Conservation (phyloP, 2,797 vertebrate species). For the Cyclopterus lumpus region DNA sequence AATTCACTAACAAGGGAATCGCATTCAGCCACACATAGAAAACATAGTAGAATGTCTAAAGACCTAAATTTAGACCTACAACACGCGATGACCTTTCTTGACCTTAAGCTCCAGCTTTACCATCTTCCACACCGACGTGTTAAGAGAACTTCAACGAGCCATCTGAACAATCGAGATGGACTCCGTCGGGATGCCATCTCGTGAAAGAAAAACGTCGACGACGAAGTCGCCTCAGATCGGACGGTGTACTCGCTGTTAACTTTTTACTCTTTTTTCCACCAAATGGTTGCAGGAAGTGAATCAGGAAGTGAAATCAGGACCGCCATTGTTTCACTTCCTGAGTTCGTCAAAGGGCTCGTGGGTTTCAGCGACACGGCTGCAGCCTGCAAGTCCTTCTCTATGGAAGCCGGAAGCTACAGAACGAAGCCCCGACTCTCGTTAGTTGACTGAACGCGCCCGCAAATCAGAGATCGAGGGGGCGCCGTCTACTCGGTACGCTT, state of each 20-base stretch:
- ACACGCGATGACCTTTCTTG: background rate
- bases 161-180: slow-evolving; percentile 8
- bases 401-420: background rate
- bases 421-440: too few relatives aligned
- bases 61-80: too few relatives aligned
- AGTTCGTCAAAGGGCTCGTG: background rate
- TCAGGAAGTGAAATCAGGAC: background rate
- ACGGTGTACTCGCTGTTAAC: too few relatives aligned
- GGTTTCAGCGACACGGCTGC: background rate
- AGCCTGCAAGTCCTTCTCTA: background rate
- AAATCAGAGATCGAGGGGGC: too few relatives aligned
- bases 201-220: too few relatives aligned
- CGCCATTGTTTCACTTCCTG: background rate
- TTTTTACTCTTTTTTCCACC: background rate
- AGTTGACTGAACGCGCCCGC: too few relatives aligned
- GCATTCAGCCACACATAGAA: background rate
- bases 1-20: slow-evolving; percentile 45
- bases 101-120: background rate
- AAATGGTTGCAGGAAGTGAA: background rate
- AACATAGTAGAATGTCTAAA: too few relatives aligned
- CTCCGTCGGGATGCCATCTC: too few relatives aligned
- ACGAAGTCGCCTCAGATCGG: too few relatives aligned
- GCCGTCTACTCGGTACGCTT: too few relatives aligned
- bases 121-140: background rate
- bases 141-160: background rate